Percentiles rank a stretch among this genome's conserved stretches.
Evolutionary conservation across 2,113 vertebrate species (phyloP).

Genomic region (Motacilla tschutschensis): DNA sequence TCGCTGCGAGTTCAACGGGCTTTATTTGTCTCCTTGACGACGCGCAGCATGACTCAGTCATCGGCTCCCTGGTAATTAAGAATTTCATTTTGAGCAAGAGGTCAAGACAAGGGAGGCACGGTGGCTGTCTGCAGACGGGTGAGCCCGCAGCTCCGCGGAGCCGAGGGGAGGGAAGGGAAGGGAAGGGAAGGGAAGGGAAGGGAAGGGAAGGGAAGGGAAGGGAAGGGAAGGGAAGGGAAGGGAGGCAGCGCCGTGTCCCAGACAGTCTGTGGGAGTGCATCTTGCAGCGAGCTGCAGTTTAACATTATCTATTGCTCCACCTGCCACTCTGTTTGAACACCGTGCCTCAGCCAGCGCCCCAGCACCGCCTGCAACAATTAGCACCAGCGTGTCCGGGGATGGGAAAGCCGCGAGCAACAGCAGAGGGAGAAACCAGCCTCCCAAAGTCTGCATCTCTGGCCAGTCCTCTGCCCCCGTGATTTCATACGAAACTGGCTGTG

Average conservation of each 20-base stretch:
- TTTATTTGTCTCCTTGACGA: conserved; percentile 18
- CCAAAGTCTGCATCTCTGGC: neutral
- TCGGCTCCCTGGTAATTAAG: neutral
- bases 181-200: too few relatives aligned
- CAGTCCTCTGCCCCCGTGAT: neutral
- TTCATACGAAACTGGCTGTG: rapidly evolving
- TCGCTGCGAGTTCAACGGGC: neutral
- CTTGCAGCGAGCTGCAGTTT: neutral
- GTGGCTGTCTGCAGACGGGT: rapidly evolving
- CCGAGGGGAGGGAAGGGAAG: neutral
- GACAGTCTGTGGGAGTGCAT: neutral
- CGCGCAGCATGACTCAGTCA: neutral
- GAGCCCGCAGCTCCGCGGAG: neutral
- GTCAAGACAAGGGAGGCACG: neutral
- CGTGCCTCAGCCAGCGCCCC: neutral
- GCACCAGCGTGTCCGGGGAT: neutral
- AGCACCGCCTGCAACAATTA: neutral
- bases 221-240: too few relatives aligned
- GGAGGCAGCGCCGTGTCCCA: neutral
- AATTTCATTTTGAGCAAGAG: neutral
- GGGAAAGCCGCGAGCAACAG: neutral
- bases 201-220: too few relatives aligned
- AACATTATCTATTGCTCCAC: neutral
- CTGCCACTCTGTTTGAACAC: conserved; percentile 3
- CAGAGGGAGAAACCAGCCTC: neutral